Base-by-base conservation (phyloP, 2,888 invertebrate species). In the Drosophila mercatorum region DNA sequence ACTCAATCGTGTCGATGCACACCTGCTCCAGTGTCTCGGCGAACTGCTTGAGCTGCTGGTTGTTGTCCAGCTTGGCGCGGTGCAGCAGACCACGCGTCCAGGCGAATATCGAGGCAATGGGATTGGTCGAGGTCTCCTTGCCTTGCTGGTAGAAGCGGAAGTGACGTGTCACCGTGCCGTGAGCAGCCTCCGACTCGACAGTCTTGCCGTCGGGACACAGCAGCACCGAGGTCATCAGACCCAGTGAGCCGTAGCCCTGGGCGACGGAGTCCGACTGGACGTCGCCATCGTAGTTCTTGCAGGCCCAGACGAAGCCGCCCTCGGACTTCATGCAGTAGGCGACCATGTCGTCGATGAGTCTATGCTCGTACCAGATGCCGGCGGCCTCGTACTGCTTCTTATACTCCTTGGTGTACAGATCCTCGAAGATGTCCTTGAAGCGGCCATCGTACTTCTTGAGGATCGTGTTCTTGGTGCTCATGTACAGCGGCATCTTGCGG, bases 281-380 rank as follows among this genome's bases (percentile, higher is more conserved):
- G 93, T 99, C 99, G 47, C 99, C 99, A 91, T 99, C 99, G 92
- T 99, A 99, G 93, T 99, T 99, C 93, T 99, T 99, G 93, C 99
- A 99, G 10, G 99, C 98, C 99, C 99, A 99, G 0, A 99, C 98
- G 93, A 99, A 99, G 47, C 99, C 99, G 80, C 99, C 99, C 88
- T 98, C 98, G 0, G 98, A 97, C 93, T 99, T 99, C 97, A 99
- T 97, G 40, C 96, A 96, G 91, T 98, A 98, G 3, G 99, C 99
- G 14, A 99, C 99, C 99, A 99, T 99, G 91, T 99, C 99, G 92
- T 99, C 99, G 91, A 99, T 99, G 61, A 99, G 94, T 72, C 99
- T 95, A 93, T 99, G 99, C 93, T 99, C 99, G 92, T 99, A 99
- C 98, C 98, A 99, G 87, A 99, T 96, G 5, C 96, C 96, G 72